phyloP scores from a whole-genome alignment of 2,888 invertebrate genomes.

The Opisthograptis luteolata region DNA sequence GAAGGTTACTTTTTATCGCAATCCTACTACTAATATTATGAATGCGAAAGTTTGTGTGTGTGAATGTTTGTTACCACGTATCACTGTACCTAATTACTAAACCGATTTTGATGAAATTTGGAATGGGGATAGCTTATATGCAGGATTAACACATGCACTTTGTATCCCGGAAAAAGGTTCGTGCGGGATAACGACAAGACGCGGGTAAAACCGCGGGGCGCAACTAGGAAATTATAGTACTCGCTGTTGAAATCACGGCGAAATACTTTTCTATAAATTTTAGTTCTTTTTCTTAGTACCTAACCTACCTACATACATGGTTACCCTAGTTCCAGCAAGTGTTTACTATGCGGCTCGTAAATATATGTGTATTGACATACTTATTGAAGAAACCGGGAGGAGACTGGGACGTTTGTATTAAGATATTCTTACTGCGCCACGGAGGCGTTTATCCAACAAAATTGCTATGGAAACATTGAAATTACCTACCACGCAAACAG shows the following conservation, averaged over 20 bases:
- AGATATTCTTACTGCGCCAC: constrained; percentile 3
- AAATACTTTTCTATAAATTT: neutral
- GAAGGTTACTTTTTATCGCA: too few relatives aligned
- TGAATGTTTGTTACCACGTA: too few relatives aligned
- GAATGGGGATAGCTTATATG: too few relatives aligned
- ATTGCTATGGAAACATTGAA: neutral
- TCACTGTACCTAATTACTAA: too few relatives aligned
- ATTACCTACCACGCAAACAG: neutral
- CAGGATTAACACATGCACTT: too few relatives aligned
- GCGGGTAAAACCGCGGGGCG: too few relatives aligned
- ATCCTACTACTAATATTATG: too few relatives aligned
- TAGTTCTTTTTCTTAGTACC: neutral
- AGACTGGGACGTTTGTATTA: constrained; percentile 6
- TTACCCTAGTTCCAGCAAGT: neutral
- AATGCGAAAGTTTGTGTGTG: too few relatives aligned
- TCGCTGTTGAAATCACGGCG: neutral
- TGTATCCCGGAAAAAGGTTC: too few relatives aligned
- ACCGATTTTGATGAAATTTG: too few relatives aligned
- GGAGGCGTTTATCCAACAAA: neutral
- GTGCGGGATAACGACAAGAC: too few relatives aligned
- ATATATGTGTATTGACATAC: constrained; percentile 15
- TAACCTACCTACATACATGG: neutral
- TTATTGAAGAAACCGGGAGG: constrained; percentile 16
- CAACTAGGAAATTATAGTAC: too few relatives aligned
- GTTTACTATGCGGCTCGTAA: constrained; percentile 4